Evolutionary conservation across 2,797 vertebrate species (phyloP), one percentile per base, ranked within the genome.

Genomic region (Enteromius anoplus): DNA sequence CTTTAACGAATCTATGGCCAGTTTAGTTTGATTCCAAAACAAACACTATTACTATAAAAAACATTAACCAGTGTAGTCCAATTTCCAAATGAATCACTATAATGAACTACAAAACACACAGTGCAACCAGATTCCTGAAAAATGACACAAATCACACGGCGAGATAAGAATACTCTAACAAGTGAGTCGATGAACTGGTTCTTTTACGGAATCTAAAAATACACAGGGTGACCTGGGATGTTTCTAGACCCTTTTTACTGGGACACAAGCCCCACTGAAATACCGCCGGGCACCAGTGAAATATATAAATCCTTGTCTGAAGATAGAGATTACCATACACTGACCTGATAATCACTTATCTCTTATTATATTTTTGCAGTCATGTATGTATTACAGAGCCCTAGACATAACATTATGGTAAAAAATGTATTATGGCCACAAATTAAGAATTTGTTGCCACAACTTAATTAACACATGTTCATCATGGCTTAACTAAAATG

Each of bases 221-320:
- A 71, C 3, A 45, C 42, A 10, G 42, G 0, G 2, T 71, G 45
- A 49, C 14, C 65, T 40, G 19, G 3, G 60, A 64, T 32, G 29
- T 64, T 64, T 64, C 60, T 64, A 64, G 60, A 64, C 26, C 26
- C 5, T 64, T 64, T 62, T 64, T 60, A 60, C 58, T 64, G 60
- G 60, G 26, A 64, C 60, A 64, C 26, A 32, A 32, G 60, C 60
- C 26, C 26, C n/a, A 60, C 23, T 60, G 55, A 60, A 60, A 26
- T 60, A 60, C 55, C 0, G 14, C 26, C 3, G 60, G 17, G 60
- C 26, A 26, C 58, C 58, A 62, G 23, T 29, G 26, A 62, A 29
- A 64, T 64, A 64, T 29, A 64, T 32, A 64, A 64, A 29, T 32
- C 60, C 62, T 64, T 64, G 23, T 64, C 60, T 65, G 29, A 65